A percentile compares a stretch with the other conserved stretches of the same genome.
Conservation (phyloP, 2,888 invertebrate genomes). For the Dryomyza anilis region DNA sequence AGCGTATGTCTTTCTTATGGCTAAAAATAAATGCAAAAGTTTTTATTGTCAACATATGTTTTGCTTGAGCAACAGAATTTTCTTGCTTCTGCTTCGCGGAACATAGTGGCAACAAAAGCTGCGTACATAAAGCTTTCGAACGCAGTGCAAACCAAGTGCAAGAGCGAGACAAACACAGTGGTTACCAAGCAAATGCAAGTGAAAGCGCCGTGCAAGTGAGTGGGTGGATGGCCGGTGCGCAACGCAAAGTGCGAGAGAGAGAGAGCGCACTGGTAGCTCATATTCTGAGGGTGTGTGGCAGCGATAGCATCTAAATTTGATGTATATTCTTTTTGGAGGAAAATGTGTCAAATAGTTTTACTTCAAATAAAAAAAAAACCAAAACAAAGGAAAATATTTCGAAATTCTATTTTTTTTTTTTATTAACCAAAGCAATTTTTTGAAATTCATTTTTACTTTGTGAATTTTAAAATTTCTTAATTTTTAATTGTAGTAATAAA, state of each 20-base stretch:
- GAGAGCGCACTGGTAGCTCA: background rate
- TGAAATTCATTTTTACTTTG: too few species aligned
- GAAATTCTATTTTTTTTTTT: too few species aligned
- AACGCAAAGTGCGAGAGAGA: background rate
- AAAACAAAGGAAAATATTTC: background rate
- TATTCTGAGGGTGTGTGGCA: background rate
- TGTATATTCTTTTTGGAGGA: background rate
- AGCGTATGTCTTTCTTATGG: slow-evolving; percentile 3
- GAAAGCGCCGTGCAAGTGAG: too few species aligned
- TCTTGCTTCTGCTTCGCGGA: too few species aligned
- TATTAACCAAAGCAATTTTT: background rate
- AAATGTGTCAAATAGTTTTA: slow-evolving; percentile 16
- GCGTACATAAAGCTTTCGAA: too few species aligned
- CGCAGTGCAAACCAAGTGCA: too few species aligned
- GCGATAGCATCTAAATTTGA: too few species aligned
- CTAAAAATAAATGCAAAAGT: slow-evolving; percentile 50
- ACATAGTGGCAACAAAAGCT: too few species aligned
- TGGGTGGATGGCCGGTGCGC: background rate
- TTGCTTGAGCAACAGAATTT: slow-evolving; percentile 9
- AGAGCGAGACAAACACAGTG: background rate
- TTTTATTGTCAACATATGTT: slow-evolving; percentile 30
- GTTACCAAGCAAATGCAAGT: too few species aligned
- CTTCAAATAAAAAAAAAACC: background rate
- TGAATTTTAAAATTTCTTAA: background rate
- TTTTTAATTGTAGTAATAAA: background rate